phyloP scores from a whole-genome alignment of 2,113 vertebrate genomes.

The Lepisosteus osseus region DNA sequence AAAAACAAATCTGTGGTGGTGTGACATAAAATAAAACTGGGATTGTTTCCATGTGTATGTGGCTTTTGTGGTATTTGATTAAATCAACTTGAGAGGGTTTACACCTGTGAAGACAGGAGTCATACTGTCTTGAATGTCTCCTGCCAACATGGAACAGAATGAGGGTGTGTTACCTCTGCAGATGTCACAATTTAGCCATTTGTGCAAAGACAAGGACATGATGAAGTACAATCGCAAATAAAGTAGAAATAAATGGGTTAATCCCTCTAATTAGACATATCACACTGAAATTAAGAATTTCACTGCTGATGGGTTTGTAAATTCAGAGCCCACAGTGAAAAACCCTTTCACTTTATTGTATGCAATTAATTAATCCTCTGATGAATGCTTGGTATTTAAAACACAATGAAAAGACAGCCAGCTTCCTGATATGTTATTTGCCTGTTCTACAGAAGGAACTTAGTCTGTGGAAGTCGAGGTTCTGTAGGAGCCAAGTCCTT shows the following conservation, averaged over 20 bases:
- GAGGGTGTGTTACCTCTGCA: neutral
- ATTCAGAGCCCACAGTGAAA: neutral
- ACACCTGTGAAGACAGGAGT: neutral
- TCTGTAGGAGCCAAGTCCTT: too few relatives aligned
- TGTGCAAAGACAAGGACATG: too few relatives aligned
- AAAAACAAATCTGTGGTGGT: too few relatives aligned
- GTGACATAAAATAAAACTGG: neutral
- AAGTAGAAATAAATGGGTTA: slow-evolving; percentile 2
- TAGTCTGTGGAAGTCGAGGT: neutral
- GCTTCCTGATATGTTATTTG: neutral
- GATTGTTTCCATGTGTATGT: neutral
- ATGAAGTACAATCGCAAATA: neutral
- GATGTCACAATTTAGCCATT: neutral
- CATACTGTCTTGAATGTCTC: neutral
- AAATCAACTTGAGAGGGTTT: neutral
- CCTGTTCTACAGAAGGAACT: neutral
- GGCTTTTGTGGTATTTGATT: neutral
- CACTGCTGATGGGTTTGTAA: slow-evolving; percentile 6
- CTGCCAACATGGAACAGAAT: neutral
- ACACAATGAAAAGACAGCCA: neutral
- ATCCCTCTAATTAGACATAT: slow-evolving; percentile 11
- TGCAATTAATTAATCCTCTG: slow-evolving; percentile 11
- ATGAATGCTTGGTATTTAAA: slow-evolving; percentile 6
- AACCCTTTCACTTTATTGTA: slow-evolving; percentile 9
- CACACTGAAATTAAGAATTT: slow-evolving; percentile 6